Evolutionary conservation across 2,888 invertebrate genomes (phyloP), one percentile per base, ranked within the genome.

Genomic region (Drosophila gaucha): DNA sequence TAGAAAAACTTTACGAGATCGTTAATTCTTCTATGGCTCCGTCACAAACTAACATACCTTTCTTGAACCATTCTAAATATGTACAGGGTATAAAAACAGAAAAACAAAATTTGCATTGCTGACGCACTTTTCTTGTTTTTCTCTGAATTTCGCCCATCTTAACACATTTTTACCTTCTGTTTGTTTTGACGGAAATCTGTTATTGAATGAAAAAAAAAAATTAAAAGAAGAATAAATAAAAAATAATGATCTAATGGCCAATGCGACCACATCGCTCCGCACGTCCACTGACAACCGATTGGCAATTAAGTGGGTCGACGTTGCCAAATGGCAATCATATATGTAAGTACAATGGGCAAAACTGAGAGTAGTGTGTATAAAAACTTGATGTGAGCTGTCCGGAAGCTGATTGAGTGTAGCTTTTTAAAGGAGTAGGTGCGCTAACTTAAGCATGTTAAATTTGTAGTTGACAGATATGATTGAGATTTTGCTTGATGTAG

Each of bases 131-230:
- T 74, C 66, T 76, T 66, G 62, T 55, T 75, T 65, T 63, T 43
- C 68, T 49, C 39, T 36, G n/a, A 55, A 22, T 47, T 38, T 46
- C 12, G 44, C 8, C 39, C 16, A 44, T 67, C 6, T 50, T 46
- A 38, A 36, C 46, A 51, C 38, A 54, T 63, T 63, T 63, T 43
- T 35, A 51, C 51, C 49, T 43, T 18, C 43, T 73, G 67, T 77
- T 77, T 77, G 77, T 77, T 77, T 77, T 77, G 78, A 77, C 77
- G 77, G 74, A 74, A 77, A 77, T 74, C 57, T 77, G 71, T 77
- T 77, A 77, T 77, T 77, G 66, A 65, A 65, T 66, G 38, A 50
- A 33, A 30, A 30, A 52, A 50, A 49, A 16, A 24, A 44, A 33
- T 20, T 20, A 51, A 28, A 16, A 6, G 18, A 1, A 5, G 9